Conservation (phyloP, 2,888 invertebrate genomes). For the Polietes domitor region DNA sequence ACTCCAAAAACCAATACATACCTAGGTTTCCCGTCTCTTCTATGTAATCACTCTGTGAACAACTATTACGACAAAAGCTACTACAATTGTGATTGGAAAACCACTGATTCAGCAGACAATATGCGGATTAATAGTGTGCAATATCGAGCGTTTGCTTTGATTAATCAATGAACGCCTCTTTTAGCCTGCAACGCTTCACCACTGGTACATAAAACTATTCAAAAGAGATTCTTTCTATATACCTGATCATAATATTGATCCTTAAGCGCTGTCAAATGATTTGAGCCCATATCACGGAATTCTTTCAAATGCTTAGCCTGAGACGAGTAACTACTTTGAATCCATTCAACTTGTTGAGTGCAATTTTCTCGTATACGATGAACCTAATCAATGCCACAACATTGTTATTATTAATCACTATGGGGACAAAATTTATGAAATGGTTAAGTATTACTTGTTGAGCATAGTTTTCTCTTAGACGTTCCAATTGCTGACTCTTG, state of each 20-base stretch:
- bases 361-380: conserved; percentile 96
- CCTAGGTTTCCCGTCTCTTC: no score
- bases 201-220: conserved; percentile 9
- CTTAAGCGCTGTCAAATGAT: conserved; percentile 90
- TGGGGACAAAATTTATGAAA: neutral
- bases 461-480: conserved; percentile 94
- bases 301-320: conserved; percentile 93
- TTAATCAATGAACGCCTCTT: neutral
- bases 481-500: conserved; percentile 93
- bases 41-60: no score
- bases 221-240: conserved; percentile 58
- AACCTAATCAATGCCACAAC: conserved; percentile 82
- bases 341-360: conserved; percentile 95
- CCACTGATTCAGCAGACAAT: no score
- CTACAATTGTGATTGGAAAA: no score
- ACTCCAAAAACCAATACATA: no score
- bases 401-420: neutral
- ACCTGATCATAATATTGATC: conserved; percentile 97
- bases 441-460: conserved; percentile 84
- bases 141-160: no score
- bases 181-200: neutral
- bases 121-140: no score
- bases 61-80: no score
- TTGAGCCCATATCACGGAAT: conserved; percentile 95
- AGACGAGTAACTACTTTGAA: conserved; percentile 93